Conservation (phyloP, 2,797 vertebrate species). For the Merluccius polli region DNA sequence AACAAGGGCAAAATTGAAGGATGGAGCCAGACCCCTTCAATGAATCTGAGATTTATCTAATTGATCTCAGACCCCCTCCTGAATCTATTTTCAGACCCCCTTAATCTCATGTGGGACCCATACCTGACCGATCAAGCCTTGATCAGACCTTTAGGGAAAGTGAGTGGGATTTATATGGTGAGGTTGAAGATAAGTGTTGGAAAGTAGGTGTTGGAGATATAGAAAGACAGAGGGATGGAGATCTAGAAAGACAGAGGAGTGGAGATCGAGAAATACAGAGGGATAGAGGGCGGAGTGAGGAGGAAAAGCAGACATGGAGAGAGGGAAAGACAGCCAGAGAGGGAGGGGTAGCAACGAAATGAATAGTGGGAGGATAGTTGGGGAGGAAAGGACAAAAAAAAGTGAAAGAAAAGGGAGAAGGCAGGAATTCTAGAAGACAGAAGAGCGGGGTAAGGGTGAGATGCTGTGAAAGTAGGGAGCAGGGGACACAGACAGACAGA, state of each 20-base stretch:
- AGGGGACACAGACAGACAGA: not conserved
- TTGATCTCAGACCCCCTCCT: not conserved
- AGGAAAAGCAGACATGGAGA: not conserved
- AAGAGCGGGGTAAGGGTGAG: not conserved
- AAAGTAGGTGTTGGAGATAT: not conserved
- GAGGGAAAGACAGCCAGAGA: not conserved
- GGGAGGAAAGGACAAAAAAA: not conserved
- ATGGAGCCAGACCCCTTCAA: slow-evolving; percentile 73
- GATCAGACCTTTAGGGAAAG: slow-evolving; percentile 66
- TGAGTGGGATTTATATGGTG: not conserved
- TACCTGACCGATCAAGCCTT: slow-evolving; percentile 86
- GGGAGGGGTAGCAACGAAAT: not conserved
- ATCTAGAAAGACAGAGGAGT: too few relatives aligned
- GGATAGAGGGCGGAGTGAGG: not conserved
- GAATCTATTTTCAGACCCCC: slow-evolving; percentile 42
- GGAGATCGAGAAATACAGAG: not conserved
- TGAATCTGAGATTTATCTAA: slow-evolving; percentile 75
- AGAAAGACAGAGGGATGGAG: not conserved
- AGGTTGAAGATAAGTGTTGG: not conserved
- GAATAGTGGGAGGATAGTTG: slow-evolving; percentile 1
- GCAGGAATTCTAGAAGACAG: not conserved
- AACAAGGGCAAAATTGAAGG: too few relatives aligned
- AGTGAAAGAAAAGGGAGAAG: not conserved
- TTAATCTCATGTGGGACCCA: slow-evolving; percentile 98
- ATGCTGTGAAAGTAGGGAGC: not conserved